Conservation (phyloP, 2,888 invertebrate genomes). For the Ennomos quercinarius region DNA sequence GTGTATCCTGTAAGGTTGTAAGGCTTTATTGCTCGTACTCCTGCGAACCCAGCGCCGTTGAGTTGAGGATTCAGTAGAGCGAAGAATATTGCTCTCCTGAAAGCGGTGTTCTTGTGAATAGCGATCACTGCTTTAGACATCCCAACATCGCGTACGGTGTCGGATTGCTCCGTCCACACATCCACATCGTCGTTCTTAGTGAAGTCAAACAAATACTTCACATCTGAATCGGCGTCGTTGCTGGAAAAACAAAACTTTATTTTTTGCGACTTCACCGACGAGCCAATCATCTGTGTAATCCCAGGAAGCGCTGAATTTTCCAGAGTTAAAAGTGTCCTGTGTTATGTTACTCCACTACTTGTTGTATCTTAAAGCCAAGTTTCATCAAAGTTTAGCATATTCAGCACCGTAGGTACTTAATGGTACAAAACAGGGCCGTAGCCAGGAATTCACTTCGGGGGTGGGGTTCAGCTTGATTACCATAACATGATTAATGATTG, state of each 20-base stretch:
- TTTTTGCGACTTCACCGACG: too few relatives aligned
- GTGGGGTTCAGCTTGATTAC: too few relatives aligned
- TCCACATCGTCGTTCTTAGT: constrained; percentile 78
- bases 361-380: too few relatives aligned
- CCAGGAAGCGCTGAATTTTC: too few relatives aligned
- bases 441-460: too few relatives aligned
- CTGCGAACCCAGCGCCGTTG: constrained; percentile 89
- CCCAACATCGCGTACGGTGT: constrained; percentile 87
- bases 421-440: too few relatives aligned
- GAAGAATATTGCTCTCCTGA: constrained; percentile 87
- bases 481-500: too few relatives aligned
- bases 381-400: too few relatives aligned
- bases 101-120: constrained; percentile 85
- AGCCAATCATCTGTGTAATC: too few relatives aligned
- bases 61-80: constrained; percentile 87
- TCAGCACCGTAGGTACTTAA: too few relatives aligned
- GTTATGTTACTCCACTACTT: too few relatives aligned
- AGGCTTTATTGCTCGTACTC: constrained; percentile 78
- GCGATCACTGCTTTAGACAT: constrained; percentile 87
- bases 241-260: constrained; percentile 41
- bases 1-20: constrained; percentile 80
- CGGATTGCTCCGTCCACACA: constrained; percentile 87
- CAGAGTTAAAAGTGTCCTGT: too few relatives aligned
- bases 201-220: constrained; percentile 85
- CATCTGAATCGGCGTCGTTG: constrained; percentile 51